A percentile compares a stretch with the other conserved stretches of the same genome.
These are phyloP conservation scores for Drosophila guanche DNA, from an alignment of 1,140 invertebrate species.

Conservation along the genomic window DNA sequence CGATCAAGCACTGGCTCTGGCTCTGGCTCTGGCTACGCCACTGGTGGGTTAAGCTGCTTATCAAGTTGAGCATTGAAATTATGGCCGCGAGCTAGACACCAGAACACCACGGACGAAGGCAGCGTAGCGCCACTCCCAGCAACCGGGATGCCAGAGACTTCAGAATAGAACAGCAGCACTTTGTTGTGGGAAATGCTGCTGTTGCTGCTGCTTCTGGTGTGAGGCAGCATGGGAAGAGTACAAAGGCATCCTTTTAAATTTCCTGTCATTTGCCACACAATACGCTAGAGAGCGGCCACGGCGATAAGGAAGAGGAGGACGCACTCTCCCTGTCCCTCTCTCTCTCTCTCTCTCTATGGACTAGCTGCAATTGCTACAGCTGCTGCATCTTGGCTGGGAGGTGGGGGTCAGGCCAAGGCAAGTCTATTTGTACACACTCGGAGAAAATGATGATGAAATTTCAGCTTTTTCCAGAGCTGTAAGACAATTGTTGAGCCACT, in stretches of 20 bases:
- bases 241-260: slow-evolving; percentile 82
- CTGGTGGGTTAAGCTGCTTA: slow-evolving; percentile 78
- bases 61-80: slow-evolving; percentile 82
- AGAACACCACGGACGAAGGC: slow-evolving; percentile 55
- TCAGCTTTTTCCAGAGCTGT: too few species aligned
- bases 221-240: slow-evolving; percentile 66
- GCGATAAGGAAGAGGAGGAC: slow-evolving; percentile 37
- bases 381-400: slow-evolving; percentile 47
- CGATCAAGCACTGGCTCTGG: slow-evolving; percentile 13
- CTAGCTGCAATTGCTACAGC: slow-evolving; percentile 35
- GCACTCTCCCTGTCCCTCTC: neutral
- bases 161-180: slow-evolving; percentile 60
- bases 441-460: neutral
- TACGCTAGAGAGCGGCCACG: slow-evolving; percentile 74
- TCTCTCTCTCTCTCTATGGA: neutral
- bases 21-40: slow-evolving; percentile 13
- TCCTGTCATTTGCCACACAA: slow-evolving; percentile 82
- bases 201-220: slow-evolving; percentile 28
- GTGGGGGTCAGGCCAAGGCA: slow-evolving; percentile 16
- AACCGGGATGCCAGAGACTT: slow-evolving; percentile 46
- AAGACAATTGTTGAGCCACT: too few species aligned
- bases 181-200: slow-evolving; percentile 65
- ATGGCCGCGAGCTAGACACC: slow-evolving; percentile 79
- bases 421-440: slow-evolving; percentile 51
- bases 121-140: neutral